Evolutionary conservation across 1,140 invertebrate genomes (phyloP), one percentile per base, ranked within the genome.

Genomic region (Psix sp.): DNA sequence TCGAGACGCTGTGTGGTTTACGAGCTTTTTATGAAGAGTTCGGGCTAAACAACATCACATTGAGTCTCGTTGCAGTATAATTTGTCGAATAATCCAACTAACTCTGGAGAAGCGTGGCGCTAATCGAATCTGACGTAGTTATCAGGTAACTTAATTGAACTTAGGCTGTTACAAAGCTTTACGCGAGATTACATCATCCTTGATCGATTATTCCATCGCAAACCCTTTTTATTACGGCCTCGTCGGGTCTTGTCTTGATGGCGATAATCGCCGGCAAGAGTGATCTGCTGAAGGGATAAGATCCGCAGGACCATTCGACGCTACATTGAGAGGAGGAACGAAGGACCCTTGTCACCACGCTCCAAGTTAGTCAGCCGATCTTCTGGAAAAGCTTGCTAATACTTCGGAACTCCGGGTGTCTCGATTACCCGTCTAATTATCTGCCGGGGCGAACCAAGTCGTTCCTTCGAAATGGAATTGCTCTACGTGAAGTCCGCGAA

Each of bases 401-500:
- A 54, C 49, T 67, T 71, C 24, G 77, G 70, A 78, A 80, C 79
- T 82, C 39, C 46, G 42, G 40, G 56, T 63, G 65, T 77, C 80
- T 81, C 80, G 79, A 86, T 86, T 86, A 85, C 80, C 75, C 82
- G 77, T 80, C 80, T 85, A 86, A 86, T 86, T 85, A 86, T 85
- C 79, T 81, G 72, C 57, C 62, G 77, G 49, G 71, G 63, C 51
- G 70, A 46, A 75, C 74, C 63, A 76, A 57, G 76, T 73, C 74
- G 63, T 83, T 83, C 80, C 74, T 75, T 57, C 51, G 51, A 79
- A 81, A 81, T 76, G 77, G 77, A 80, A 84, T 80, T 83, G 77
- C 79, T 71, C 77, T 80, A 63, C 63, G 67, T 78, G 49, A 38
- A 63, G 77, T 83, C 74, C 74, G 70, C 74, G 76, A 67, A 56